Conservation (phyloP, 2,888 invertebrate species). For the Aromia moschata region DNA sequence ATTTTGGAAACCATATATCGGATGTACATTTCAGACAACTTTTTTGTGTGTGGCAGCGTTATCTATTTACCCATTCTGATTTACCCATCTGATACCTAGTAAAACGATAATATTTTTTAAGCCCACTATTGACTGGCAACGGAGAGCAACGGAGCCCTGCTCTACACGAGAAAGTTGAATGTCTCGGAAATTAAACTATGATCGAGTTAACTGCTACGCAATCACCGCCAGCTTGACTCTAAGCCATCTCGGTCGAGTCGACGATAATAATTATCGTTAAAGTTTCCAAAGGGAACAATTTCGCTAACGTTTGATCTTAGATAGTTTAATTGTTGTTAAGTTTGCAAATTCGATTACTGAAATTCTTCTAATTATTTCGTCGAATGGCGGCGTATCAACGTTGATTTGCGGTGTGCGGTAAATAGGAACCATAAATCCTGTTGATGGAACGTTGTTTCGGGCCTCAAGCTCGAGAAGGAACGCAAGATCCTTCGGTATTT, state of each 20-base stretch:
- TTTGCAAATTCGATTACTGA: slow-evolving; percentile 41
- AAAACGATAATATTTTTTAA: too few species aligned
- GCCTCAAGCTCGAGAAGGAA: too few species aligned
- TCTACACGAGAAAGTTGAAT: slow-evolving; percentile 32
- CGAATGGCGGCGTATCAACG: slow-evolving; percentile 10
- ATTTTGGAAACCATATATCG: too few species aligned
- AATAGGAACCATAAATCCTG: not conserved
- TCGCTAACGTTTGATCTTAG: slow-evolving; percentile 48
- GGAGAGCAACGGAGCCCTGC: not conserved
- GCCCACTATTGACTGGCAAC: not conserved
- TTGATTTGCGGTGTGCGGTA: not conserved
- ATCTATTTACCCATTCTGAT: too few species aligned
- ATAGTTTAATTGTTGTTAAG: slow-evolving; percentile 50
- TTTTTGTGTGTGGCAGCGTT: too few species aligned
- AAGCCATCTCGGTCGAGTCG: slow-evolving; percentile 36
- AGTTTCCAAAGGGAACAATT: slow-evolving; percentile 48
- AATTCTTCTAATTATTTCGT: slow-evolving; percentile 22
- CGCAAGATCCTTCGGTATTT: too few species aligned
- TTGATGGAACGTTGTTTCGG: too few species aligned
- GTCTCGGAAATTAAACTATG: slow-evolving; percentile 36
- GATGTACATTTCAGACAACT: too few species aligned
- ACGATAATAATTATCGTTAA: slow-evolving; percentile 46
- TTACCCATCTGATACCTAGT: too few species aligned
- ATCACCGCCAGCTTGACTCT: slow-evolving; percentile 38
- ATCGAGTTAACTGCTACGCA: slow-evolving; percentile 38